Conservation (phyloP, 2,113 vertebrate species). For the Megaceryle torquata region DNA sequence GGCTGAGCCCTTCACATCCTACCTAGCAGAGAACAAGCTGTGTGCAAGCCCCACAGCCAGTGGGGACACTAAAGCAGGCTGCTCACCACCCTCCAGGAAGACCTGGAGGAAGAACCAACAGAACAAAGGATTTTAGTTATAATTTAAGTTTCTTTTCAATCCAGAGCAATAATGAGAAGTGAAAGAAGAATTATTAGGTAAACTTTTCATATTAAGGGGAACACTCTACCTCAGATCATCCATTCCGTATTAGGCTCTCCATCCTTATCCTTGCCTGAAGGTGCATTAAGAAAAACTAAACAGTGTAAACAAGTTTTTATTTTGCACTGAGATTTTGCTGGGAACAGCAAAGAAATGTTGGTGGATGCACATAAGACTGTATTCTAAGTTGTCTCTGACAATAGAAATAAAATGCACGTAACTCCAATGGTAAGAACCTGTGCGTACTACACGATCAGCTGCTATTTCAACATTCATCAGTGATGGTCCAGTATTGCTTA, state of each 20-base stretch:
- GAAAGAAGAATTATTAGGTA: neutral
- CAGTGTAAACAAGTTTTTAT: neutral
- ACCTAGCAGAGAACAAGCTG: neutral
- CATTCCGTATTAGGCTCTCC: neutral
- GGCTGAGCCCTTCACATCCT: neutral
- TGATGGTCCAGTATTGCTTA: neutral
- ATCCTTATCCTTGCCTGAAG: neutral
- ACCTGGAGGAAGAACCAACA: neutral
- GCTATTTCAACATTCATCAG: neutral
- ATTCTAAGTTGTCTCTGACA: neutral
- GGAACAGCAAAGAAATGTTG: neutral
- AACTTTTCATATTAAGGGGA: neutral
- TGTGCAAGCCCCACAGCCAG: neutral
- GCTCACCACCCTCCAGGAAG: neutral
- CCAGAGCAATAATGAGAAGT: neutral
- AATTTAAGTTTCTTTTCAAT: neutral
- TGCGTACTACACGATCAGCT: neutral
- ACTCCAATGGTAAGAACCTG: neutral
- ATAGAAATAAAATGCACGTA: neutral
- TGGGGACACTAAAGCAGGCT: neutral
- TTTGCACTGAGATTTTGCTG: neutral
- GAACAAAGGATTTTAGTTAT: neutral
- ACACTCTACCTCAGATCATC: neutral
- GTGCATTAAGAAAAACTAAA: neutral
- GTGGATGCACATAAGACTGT: fast-evolving